These are phyloP conservation scores for Fukomys damarensis DNA, from an alignment of 2,113 vertebrate genomes.

Conservation along the genomic window DNA sequence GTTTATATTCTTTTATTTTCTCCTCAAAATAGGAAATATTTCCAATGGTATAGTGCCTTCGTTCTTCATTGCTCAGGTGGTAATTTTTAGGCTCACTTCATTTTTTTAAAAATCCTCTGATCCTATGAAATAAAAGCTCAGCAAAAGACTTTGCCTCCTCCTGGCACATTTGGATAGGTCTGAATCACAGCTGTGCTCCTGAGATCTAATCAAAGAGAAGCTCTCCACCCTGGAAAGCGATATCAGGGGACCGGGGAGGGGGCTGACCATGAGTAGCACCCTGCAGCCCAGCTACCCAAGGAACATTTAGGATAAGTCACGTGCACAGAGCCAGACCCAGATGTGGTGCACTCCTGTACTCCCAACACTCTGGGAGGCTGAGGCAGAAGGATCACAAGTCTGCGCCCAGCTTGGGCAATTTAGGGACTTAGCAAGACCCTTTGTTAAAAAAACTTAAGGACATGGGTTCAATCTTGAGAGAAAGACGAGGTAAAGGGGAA, in stretches of 20 bases:
- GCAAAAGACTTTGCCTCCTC: neutral
- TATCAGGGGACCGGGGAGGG: neutral
- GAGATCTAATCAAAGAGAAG: neutral
- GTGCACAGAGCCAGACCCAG: neutral
- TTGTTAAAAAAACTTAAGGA: neutral
- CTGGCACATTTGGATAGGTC: neutral
- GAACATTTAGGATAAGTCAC: slow-evolving; percentile 45
- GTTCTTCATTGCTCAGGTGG: neutral
- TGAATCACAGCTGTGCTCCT: neutral
- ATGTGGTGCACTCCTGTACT: neutral
- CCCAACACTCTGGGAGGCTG: neutral
- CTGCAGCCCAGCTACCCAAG: neutral
- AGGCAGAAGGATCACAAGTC: neutral
- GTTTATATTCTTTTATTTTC: neutral
- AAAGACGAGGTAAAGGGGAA: neutral
- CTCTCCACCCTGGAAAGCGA: accelerated
- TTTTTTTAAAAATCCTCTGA: neutral
- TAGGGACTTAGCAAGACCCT: neutral
- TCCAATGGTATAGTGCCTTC: neutral
- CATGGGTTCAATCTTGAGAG: neutral
- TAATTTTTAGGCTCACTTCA: neutral
- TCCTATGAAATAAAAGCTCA: neutral
- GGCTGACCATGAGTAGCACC: neutral
- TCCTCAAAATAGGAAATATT: neutral
- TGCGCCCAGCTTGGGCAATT: neutral